phyloP scores from a whole-genome alignment of 2,797 vertebrate genomes.

The Calcarius lapponicus region DNA sequence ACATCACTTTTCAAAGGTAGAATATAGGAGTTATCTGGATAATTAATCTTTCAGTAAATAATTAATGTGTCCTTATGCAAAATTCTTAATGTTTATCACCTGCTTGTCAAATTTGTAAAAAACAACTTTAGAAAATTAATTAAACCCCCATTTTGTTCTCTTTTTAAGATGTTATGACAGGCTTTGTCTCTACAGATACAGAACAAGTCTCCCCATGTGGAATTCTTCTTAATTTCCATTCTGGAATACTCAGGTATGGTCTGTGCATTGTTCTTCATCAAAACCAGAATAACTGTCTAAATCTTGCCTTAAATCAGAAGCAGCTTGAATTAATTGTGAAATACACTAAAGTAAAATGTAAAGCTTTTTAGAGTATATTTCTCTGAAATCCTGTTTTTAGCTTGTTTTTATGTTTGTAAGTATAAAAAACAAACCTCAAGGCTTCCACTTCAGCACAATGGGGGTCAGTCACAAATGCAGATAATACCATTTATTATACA shows the following conservation, averaged over 20 bases:
- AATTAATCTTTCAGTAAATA: not conserved
- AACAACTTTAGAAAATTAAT: not conserved
- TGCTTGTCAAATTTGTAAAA: not conserved
- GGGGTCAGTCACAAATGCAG: not conserved
- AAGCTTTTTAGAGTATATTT: not conserved
- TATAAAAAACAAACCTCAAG: not conserved
- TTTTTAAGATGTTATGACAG: not conserved
- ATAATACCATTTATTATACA: not conserved
- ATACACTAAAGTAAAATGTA: not conserved
- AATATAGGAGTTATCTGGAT: not conserved
- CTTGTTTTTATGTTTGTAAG: not conserved
- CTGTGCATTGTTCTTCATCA: not conserved
- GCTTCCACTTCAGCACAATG: not conserved
- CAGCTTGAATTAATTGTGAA: not conserved
- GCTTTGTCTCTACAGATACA: not conserved
- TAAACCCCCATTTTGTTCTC: not conserved
- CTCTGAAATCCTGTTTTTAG: not conserved
- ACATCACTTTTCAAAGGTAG: not conserved
- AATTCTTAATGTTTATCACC: not conserved
- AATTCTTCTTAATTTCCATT: not conserved
- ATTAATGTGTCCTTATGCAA: not conserved
- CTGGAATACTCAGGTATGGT: not conserved
- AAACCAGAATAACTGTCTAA: not conserved
- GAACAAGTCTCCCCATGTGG: not conserved
- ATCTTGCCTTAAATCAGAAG: not conserved